phyloP scores from a whole-genome alignment of 2,888 invertebrate species.

The Aspidapion aeneum region DNA sequence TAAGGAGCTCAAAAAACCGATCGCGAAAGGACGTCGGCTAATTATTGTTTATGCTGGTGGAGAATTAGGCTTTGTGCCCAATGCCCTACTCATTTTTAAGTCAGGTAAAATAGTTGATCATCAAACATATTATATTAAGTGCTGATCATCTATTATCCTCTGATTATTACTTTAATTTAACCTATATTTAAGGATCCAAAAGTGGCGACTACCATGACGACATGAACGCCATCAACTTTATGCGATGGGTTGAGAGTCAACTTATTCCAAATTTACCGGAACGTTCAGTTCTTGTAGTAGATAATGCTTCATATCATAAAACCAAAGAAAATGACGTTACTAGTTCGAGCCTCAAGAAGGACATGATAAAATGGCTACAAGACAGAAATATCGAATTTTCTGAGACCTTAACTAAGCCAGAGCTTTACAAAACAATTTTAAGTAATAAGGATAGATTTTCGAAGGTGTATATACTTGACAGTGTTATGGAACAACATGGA shows the following conservation, averaged over 20 bases:
- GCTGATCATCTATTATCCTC: too few relatives aligned
- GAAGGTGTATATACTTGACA: too few relatives aligned
- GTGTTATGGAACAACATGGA: too few relatives aligned
- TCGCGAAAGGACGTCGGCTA: slow-evolving; percentile 28
- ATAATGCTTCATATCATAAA: slow-evolving; percentile 29
- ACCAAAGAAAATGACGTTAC: slow-evolving; percentile 18
- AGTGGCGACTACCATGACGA: slow-evolving; percentile 18
- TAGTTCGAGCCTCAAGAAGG: slow-evolving; percentile 17
- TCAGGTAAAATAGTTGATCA: slow-evolving; percentile 17
- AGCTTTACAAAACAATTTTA: slow-evolving; percentile 27
- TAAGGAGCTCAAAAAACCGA: slow-evolving; percentile 23
- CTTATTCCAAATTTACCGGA: slow-evolving; percentile 22
- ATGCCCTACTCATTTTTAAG: slow-evolving; percentile 22
- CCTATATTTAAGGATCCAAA: slow-evolving; percentile 11
- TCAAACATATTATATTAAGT: not conserved
- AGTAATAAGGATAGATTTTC: slow-evolving; percentile 21
- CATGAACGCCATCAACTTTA: slow-evolving; percentile 18
- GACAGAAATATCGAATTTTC: slow-evolving; percentile 17
- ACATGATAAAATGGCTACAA: slow-evolving; percentile 25
- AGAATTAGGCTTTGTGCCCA: slow-evolving; percentile 16
- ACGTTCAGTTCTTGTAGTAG: slow-evolving; percentile 23
- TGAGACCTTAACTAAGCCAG: slow-evolving; percentile 21
- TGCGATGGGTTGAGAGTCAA: slow-evolving; percentile 18
- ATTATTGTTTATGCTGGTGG: slow-evolving; percentile 21
- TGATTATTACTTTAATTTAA: slow-evolving; percentile 5